Evolutionary conservation across 2,888 invertebrate species (phyloP), one percentile per base, ranked within the genome.

Genomic region (Zygogramma bicolorata): DNA sequence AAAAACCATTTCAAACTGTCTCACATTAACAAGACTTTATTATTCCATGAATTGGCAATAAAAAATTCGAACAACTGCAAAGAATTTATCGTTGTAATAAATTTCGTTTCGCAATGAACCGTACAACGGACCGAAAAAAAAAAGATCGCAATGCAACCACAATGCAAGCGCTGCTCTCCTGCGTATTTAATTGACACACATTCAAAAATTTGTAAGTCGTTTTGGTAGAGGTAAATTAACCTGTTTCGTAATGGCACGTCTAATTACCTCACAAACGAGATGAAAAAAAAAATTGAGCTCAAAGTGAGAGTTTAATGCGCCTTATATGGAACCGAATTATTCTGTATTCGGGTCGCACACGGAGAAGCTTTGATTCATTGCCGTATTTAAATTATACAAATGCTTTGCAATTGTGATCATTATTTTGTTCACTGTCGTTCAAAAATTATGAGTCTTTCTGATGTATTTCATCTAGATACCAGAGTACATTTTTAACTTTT

Each of bases 121-220:
- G 25, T 34, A 13, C 46, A 29, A 15, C 62, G 25, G n/a, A n/a
- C n/a, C n/a, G n/a, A n/a, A n/a, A n/a, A 22, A 53, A 53, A 27
- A 25, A 53, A 53, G 25, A 53, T 8, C 27, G 53, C 53, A 53
- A 53, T 53, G 53, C 53, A 53, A 53, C 27, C 53, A 53, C 53
- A 53, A 53, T 53, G 53, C 53, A 53, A 27, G 22, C n/a, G 25
- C 18, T 46, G 18, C 46, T 46, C n/a, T n/a, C 18, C 46, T 46
- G 20, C 46, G 61, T 61, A 46, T 63, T 42, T 63, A 63, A 42
- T 63, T 63, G 62, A 63, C 62, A 63, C 27, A 63, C 46, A 63
- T 63, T 63, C 25, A 46, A 42, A 61, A 38, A 61, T 61, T 61
- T 61, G 61, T 63, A 63, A 25, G 62, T 63, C 27, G 46, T 63